These are phyloP conservation scores for Anas bahamensis DNA, from an alignment of 2,797 vertebrate genomes.

Conservation along the genomic window DNA sequence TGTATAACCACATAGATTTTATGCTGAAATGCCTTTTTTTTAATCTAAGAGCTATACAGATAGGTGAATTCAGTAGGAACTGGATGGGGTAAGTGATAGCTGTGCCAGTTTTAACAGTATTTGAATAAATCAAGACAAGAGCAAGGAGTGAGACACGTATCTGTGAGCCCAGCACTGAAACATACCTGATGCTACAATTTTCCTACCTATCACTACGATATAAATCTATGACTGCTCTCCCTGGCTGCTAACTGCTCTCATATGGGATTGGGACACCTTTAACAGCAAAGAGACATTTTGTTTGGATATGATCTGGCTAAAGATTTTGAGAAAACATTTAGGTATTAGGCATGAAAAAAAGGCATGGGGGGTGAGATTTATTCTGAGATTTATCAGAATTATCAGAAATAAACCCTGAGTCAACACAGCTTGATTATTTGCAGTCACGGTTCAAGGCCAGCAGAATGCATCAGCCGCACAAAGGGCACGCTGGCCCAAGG, in stretches of 20 bases:
- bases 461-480: neutral
- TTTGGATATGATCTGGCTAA: neutral
- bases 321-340: constrained; percentile 1
- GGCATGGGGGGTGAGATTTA: neutral
- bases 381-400: constrained; percentile 31
- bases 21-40: neutral
- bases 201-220: neutral
- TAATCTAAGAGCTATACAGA: neutral
- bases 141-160: neutral
- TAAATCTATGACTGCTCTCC: neutral
- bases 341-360: neutral
- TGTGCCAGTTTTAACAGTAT: neutral
- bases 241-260: neutral
- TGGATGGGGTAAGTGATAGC: neutral
- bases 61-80: neutral
- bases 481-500: constrained; percentile 30
- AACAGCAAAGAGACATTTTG: neutral
- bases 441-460: constrained; percentile 21
- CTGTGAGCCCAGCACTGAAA: neutral
- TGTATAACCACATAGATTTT: neutral
- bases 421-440: constrained; percentile 48
- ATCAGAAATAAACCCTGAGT: constrained; percentile 43
- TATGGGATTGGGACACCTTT: neutral
- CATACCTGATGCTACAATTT: neutral
- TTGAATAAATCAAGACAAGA: neutral